Percentiles rank a stretch among this genome's conserved stretches.
Conservation (phyloP, 2,888 invertebrate genomes). For the Eupeodes latifasciatus region DNA sequence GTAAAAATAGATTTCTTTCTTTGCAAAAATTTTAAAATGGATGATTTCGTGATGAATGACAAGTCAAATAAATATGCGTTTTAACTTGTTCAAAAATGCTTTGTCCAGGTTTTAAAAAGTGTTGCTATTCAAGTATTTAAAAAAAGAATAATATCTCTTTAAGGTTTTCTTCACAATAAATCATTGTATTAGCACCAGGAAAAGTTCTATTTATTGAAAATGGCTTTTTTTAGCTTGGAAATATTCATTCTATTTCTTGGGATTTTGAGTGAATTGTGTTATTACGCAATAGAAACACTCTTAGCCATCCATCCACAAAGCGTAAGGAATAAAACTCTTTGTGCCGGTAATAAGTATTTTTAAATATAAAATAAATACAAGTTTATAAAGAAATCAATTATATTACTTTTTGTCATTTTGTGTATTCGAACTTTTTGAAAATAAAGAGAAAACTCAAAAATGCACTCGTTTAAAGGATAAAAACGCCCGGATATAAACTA, state of each 20-base stretch:
- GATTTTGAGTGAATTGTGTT: neutral
- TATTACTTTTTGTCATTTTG: conserved; percentile 67
- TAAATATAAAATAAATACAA: neutral
- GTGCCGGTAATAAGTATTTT: conserved; percentile 41
- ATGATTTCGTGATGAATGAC: conserved; percentile 13
- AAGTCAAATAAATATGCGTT: conserved; percentile 7
- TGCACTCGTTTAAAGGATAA: conserved; percentile 52
- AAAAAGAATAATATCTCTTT: no score
- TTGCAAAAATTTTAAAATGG: conserved; percentile 6
- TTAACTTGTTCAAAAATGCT: neutral
- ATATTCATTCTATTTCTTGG: neutral
- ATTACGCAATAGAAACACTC: conserved; percentile 59
- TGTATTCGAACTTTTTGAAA: conserved; percentile 16
- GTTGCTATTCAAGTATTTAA: no score
- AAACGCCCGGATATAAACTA: conserved; percentile 55
- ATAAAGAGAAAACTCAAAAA: conserved; percentile 24
- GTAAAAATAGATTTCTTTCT: conserved; percentile 29
- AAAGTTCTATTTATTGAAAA: neutral
- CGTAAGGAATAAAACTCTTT: neutral
- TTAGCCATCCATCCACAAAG: conserved; percentile 33
- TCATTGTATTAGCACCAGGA: neutral
- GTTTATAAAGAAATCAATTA: conserved; percentile 18
- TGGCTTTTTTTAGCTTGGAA: no score
- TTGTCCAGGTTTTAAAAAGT: neutral
- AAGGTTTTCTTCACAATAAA: no score